Percentiles rank a stretch among this genome's conserved stretches.
These are phyloP conservation scores for Hyposmocoma kahamanoa DNA, from an alignment of 1,140 invertebrate genomes.

Conservation along the genomic window DNA sequence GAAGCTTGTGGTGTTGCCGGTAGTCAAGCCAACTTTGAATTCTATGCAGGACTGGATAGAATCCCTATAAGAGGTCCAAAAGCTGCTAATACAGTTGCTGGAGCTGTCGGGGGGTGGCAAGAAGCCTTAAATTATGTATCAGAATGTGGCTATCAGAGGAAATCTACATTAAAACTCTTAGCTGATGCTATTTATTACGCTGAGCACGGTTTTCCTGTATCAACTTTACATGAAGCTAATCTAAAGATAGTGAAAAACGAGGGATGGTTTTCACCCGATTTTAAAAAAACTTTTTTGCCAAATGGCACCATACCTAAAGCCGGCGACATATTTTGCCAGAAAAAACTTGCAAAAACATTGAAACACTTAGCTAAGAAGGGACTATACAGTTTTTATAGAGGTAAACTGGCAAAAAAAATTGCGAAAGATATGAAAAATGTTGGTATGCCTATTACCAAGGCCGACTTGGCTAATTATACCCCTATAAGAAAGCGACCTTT, in stretches of 20 bases:
- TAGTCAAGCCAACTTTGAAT: slow-evolving; percentile 38
- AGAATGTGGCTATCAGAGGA: slow-evolving; percentile 47
- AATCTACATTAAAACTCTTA: slow-evolving; percentile 38
- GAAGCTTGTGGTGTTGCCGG: slow-evolving; percentile 57
- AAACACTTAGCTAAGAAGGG: slow-evolving; percentile 40
- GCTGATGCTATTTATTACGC: slow-evolving; percentile 54
- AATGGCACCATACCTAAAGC: slow-evolving; percentile 29
- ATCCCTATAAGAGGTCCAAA: slow-evolving; percentile 47
- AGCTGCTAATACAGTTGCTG: slow-evolving; percentile 49
- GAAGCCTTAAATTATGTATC: slow-evolving; percentile 49
- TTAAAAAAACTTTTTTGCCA: slow-evolving; percentile 35
- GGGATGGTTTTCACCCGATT: slow-evolving; percentile 22
- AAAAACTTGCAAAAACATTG: slow-evolving; percentile 41
- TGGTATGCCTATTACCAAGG: slow-evolving; percentile 51
- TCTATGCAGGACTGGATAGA: slow-evolving; percentile 27
- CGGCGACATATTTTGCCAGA: slow-evolving; percentile 48
- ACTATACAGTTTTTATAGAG: slow-evolving; percentile 54
- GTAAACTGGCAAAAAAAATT: slow-evolving; percentile 45
- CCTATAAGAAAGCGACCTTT: slow-evolving; percentile 43
- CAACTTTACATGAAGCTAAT: slow-evolving; percentile 22
- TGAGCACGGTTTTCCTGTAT: slow-evolving; percentile 47
- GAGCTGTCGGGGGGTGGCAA: slow-evolving; percentile 56
- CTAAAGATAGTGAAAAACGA: slow-evolving; percentile 14
- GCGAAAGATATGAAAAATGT: slow-evolving; percentile 45
- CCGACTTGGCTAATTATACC: slow-evolving; percentile 50